phyloP scores from a whole-genome alignment of 2,113 vertebrate species.

The Halcyon senegalensis region DNA sequence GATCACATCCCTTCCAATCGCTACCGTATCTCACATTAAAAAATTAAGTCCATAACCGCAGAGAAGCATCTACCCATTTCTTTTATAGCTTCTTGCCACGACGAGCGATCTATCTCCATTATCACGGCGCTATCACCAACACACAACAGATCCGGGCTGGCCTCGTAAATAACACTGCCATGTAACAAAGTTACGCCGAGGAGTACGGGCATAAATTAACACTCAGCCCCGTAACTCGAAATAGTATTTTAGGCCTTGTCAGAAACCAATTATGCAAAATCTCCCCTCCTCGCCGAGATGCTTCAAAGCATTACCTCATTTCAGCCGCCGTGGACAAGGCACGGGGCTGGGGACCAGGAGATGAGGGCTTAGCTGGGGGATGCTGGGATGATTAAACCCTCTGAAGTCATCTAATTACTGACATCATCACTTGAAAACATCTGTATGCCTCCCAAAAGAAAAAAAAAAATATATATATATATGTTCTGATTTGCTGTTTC shows the following conservation, averaged over 20 bases:
- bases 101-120: constrained; percentile 41
- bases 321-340: not conserved
- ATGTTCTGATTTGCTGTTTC: not conserved
- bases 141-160: not conserved
- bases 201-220: constrained; percentile 54
- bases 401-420: not conserved
- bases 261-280: constrained; percentile 56
- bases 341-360: not conserved
- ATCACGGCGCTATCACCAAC: not conserved
- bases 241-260: constrained; percentile 46
- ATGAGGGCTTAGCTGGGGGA: not conserved
- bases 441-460: not conserved
- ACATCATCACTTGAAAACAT: not conserved
- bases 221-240: not conserved
- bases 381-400: not conserved
- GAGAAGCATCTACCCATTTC: constrained; percentile 30
- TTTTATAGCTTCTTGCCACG: constrained; percentile 55
- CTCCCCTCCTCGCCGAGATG: not conserved
- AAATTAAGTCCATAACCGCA: constrained; percentile 64
- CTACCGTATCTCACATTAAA: constrained; percentile 54
- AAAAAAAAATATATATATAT: not conserved
- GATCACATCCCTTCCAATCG: constrained; percentile 1
- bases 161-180: not conserved
- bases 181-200: not conserved
- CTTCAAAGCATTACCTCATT: not conserved